Evolutionary conservation across 2,888 invertebrate species (phyloP), one percentile per base, ranked within the genome.

Genomic region (Xanthorhoe spadicearia): DNA sequence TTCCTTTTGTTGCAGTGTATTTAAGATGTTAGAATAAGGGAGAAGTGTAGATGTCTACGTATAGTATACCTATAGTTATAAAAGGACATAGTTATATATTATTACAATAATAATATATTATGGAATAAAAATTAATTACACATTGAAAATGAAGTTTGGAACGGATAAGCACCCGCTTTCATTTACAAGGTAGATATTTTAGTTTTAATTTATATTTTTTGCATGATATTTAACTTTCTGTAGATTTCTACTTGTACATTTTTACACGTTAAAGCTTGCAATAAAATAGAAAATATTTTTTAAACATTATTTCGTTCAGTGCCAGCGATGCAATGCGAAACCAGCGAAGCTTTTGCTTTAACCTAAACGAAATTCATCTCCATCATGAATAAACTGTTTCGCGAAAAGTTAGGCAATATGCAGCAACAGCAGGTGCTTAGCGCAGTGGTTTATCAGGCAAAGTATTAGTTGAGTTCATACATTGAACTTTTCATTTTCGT

Each of bases 51-150:
- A 92, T 90, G 91, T 91, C 92, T 87, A 86, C 92, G 61, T 52
- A 85, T 93, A 92, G 90, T 87, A 90, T 91, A 91, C 88, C 85
- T 91, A 89, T 92, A 92, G 89, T 84, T 90, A 86, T 90, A 90
- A 90, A 90, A 89, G 88, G 88, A 90, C 87, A 92, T 91, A 92
- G 89, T 83, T 92, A 91, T 92, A 90, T 92, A 92, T 92, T 92
- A 92, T 93, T 92, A 90, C 87, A 90, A 89, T 92, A 93, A 92
- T 92, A 92, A 91, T 92, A 92, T 92, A 91, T 92, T 92, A 87
- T 88, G 86, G 88, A 83, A 83, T 77, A 81, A 82, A 77, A 81
- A 79, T 82, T 84, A 87, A 87, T 83, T 74, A 62, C 62, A 63
- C 56, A 71, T 81, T 74, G 69, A 83, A 85, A 79, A 82, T 78